Percentiles rank a stretch among this genome's conserved stretches.
Conservation (phyloP, 1,140 invertebrate species). For the Brachionus plicatilis region DNA sequence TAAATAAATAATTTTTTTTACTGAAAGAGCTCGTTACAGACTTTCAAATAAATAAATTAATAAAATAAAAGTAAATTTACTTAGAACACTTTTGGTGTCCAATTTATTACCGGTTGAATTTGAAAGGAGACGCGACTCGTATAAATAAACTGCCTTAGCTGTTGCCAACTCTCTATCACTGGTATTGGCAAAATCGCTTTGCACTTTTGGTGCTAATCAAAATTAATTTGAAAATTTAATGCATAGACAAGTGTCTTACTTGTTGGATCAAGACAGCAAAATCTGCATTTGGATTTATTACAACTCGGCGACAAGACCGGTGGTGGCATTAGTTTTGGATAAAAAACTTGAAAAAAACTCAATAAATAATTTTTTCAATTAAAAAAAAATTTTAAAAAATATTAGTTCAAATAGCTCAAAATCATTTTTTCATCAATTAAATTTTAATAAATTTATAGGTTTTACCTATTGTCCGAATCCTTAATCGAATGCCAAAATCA, state of each 20-base stretch:
- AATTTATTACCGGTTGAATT: not conserved
- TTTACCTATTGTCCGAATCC: too few species aligned
- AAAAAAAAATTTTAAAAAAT: too few species aligned
- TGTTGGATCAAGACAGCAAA: slow-evolving; percentile 7
- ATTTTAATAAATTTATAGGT: too few species aligned
- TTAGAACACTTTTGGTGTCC: not conserved
- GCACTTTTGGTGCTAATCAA: not conserved
- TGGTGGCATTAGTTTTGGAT: not conserved
- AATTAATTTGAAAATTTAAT: not conserved
- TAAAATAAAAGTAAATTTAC: not conserved
- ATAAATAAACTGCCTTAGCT: not conserved
- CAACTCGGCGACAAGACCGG: not conserved
- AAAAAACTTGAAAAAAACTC: not conserved
- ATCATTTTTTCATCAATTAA: too few species aligned
- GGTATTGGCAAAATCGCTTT: not conserved
- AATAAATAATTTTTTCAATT: too few species aligned
- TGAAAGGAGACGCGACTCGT: not conserved
- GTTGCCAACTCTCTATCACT: not conserved
- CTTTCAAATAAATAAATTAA: not conserved
- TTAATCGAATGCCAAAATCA: too few species aligned
- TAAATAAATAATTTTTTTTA: too few species aligned
- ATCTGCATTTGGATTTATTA: not conserved
- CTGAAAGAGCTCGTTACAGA: too few species aligned
- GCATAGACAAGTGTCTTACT: not conserved
- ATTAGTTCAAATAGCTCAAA: too few species aligned